Base-by-base conservation (phyloP, 2,888 invertebrate species). In the Drosophila anceps region DNA sequence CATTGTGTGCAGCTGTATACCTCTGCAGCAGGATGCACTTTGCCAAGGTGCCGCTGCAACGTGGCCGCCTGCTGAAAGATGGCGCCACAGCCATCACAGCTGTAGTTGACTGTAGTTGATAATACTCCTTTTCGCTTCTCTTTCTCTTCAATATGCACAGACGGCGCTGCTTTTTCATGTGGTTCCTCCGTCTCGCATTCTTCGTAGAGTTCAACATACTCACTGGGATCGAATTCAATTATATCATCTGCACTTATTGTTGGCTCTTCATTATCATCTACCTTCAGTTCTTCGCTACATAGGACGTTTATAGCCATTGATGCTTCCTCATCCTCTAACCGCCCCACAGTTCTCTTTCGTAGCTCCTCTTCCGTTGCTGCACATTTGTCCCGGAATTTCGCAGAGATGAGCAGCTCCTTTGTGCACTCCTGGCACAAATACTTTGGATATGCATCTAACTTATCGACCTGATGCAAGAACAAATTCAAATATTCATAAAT, bases 361-460 rank as follows among this genome's bases (percentile, higher is more conserved):
- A 92, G 51, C 2, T 84, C 64, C 68, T 87, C 76, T 37, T 91
- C 79, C 0, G 91, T 87, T 20, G 84, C 81, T 6, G 60, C 64
- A 64, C 92, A 93, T 76, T 93, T 93, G 15, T 88, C 85, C 2
- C 89, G 88, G 71, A 93, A 93, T 68, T 91, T 91, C 3, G 91
- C 91, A 0, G 91, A 80, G 13, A 91, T 84, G 4, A 93, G 64
- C 2, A 93, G 76, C 64, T 93, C 93, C 10, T 82, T 83, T 0
- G 92, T 91, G 46, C 93, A 93, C 35, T 91, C 86, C 33, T 91
- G 88, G 44, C 93, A 93, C 29, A 93, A 76, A 37, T 89, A 90
- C 70, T 92, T 91, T 0, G 92, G 90, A 53, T 82, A 84, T n/a
- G 31, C 60, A 74, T 92, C 92, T 0, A 43, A 53, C 13, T 69